These are phyloP conservation scores for Dinocampus coccinellae DNA, from an alignment of 2,888 invertebrate genomes.

Conservation along the genomic window DNA sequence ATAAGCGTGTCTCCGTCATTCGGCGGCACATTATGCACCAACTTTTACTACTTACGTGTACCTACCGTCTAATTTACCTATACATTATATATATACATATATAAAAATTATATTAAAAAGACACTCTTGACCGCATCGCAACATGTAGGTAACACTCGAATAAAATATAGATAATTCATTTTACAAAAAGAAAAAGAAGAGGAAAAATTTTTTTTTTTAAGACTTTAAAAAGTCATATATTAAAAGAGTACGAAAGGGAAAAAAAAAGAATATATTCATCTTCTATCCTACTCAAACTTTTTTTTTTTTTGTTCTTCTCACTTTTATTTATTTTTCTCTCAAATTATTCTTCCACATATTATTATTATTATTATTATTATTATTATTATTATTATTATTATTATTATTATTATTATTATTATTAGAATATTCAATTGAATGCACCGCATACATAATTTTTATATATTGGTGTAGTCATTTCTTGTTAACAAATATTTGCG, in stretches of 20 bases:
- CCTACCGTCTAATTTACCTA: conserved; percentile 5
- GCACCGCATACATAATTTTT: background rate
- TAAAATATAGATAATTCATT: background rate
- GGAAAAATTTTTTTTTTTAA: too few relatives aligned
- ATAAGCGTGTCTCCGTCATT: conserved; percentile 30
- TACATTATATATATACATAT: background rate
- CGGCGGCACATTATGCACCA: conserved; percentile 11
- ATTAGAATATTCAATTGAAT: background rate
- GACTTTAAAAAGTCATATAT: too few relatives aligned
- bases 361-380: too few relatives aligned
- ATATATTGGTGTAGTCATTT: background rate
- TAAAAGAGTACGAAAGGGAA: too few relatives aligned
- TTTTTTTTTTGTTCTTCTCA: too few relatives aligned
- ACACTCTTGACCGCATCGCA: background rate
- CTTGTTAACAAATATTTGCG: background rate
- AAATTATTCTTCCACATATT: too few relatives aligned
- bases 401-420: too few relatives aligned
- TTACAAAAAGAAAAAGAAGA: background rate
- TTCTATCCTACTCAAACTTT: too few relatives aligned
- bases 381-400: too few relatives aligned
- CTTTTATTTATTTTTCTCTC: background rate
- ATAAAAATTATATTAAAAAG: too few relatives aligned
- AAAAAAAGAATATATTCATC: too few relatives aligned
- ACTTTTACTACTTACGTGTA: conserved; percentile 13
- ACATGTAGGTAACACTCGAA: background rate